phyloP scores from a whole-genome alignment of 2,797 vertebrate species.

The Sternotherus odoratus region DNA sequence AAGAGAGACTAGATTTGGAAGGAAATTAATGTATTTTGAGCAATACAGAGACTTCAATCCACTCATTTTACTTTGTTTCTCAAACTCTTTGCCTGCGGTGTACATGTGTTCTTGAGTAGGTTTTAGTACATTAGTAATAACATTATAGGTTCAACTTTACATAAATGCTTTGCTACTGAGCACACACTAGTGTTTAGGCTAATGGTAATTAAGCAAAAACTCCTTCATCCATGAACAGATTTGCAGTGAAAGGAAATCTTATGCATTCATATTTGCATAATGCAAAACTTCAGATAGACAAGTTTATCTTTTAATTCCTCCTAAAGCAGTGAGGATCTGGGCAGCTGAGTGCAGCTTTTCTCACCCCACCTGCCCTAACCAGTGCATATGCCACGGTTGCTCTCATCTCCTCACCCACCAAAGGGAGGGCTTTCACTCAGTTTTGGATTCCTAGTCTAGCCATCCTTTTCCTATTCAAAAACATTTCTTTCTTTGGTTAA shows the following conservation, averaged over 20 bases:
- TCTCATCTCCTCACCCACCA: not conserved
- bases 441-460: not conserved
- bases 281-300: not conserved
- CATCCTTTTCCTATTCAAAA: not conserved
- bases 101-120: not conserved
- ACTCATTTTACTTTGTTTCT: not conserved
- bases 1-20: not conserved
- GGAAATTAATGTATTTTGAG: not conserved
- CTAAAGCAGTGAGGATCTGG: not conserved
- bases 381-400: not conserved
- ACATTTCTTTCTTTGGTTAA: fast-evolving
- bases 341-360: not conserved
- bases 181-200: fast-evolving
- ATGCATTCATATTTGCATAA: not conserved
- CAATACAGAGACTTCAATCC: not conserved
- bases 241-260: not conserved
- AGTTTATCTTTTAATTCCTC: not conserved
- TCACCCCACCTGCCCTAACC: not conserved
- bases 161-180: not conserved
- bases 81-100: not conserved
- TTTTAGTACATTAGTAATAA: not conserved
- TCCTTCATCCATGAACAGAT: not conserved
- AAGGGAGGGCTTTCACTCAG: not conserved
- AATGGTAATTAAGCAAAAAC: not conserved
- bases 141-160: not conserved